These are phyloP conservation scores for Varanus komodoensis DNA, from an alignment of 2,113 vertebrate species.

Conservation along the genomic window DNA sequence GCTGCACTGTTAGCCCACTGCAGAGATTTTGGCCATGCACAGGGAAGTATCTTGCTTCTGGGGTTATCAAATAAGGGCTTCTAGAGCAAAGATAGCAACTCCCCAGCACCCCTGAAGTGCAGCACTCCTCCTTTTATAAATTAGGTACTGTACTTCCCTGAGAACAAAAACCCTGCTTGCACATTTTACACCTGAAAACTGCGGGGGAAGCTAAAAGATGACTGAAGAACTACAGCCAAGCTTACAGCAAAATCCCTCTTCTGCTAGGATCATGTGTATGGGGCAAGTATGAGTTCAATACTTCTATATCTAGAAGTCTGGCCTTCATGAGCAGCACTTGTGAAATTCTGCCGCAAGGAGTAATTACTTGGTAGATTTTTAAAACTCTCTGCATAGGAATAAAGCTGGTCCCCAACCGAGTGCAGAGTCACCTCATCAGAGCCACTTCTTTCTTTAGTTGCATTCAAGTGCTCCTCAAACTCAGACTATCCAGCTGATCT, in stretches of 20 bases:
- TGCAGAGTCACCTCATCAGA: neutral
- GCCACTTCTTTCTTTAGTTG: neutral
- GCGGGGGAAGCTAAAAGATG: neutral
- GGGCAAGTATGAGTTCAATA: no score
- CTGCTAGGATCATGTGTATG: constrained; percentile 27
- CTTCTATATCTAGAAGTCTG: neutral
- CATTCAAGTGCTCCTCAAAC: neutral
- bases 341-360: neutral
- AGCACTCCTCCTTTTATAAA: neutral
- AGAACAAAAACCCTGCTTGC: neutral
- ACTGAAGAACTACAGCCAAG: neutral
- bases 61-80: no score
- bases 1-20: neutral
- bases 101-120: neutral
- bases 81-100: neutral
- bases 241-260: constrained; percentile 61
- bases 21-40: neutral
- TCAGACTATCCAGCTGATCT: neutral
- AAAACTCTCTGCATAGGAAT: neutral
- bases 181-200: neutral
- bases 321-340: neutral
- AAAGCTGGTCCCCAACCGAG: neutral
- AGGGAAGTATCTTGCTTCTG: neutral
- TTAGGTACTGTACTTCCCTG: neutral
- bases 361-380: neutral